phyloP scores from a whole-genome alignment of 2,113 vertebrate genomes.

The Rattus rattus region DNA sequence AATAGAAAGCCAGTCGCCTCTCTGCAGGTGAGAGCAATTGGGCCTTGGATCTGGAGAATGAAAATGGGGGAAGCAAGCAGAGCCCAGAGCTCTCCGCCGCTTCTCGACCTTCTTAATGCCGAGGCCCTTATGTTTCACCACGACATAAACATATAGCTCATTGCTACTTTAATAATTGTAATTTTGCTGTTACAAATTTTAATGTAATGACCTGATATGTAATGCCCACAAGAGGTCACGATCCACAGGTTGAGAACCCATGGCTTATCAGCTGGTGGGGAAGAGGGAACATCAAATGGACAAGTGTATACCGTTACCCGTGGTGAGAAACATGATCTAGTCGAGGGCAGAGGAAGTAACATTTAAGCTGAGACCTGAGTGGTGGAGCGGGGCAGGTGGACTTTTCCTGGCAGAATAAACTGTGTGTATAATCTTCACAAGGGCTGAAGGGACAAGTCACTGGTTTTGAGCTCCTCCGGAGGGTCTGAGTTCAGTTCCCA shows the following conservation, averaged over 20 bases:
- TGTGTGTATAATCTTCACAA: fast-evolving
- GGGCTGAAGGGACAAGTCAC: no score
- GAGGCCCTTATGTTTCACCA: neutral
- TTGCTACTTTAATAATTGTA: neutral
- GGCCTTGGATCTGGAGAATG: neutral
- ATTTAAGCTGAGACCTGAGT: neutral
- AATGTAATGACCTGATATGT: neutral
- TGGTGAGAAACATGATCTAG: neutral
- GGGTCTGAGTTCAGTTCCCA: neutral
- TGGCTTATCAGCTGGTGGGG: neutral
- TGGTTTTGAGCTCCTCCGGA: neutral
- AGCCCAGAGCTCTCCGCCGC: neutral
- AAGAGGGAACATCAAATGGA: neutral
- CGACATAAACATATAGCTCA: neutral
- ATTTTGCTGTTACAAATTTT: neutral
- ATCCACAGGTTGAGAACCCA: neutral
- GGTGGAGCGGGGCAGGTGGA: no score
- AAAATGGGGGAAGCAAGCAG: neutral
- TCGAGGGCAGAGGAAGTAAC: neutral
- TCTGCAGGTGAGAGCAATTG: neutral
- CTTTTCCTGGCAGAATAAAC: neutral
- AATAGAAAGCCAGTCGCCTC: neutral
- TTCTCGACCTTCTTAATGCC: neutral
- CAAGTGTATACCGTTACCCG: fast-evolving
- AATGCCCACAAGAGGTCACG: neutral